Percentiles rank a stretch among this genome's conserved stretches.
These are phyloP conservation scores for Choreutis nemorana DNA, from an alignment of 2,888 invertebrate genomes.

Conservation along the genomic window DNA sequence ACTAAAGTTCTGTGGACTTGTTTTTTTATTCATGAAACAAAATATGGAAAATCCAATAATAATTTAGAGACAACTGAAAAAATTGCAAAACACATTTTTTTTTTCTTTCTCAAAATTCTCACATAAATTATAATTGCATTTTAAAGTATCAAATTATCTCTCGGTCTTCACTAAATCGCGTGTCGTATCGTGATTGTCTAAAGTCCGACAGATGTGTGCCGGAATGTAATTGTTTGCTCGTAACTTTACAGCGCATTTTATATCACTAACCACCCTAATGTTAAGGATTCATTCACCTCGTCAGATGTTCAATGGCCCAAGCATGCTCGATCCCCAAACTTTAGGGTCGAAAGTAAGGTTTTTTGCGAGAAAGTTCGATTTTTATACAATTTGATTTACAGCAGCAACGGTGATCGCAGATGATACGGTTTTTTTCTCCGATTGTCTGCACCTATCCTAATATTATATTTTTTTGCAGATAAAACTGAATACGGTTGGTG, in stretches of 20 bases:
- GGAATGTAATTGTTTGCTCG: slow-evolving; percentile 60
- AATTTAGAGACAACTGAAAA: too few species aligned
- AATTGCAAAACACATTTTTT: too few species aligned
- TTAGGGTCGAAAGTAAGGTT: slow-evolving; percentile 39
- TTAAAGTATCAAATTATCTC: slow-evolving; percentile 25
- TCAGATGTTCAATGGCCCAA: slow-evolving; percentile 64
- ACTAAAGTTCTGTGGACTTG: too few species aligned
- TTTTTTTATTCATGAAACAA: too few species aligned
- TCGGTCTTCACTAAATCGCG: slow-evolving; percentile 39
- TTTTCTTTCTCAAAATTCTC: slow-evolving; percentile 6
- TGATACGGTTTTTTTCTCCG: slow-evolving; percentile 9
- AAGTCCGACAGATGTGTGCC: slow-evolving; percentile 64
- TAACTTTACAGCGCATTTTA: slow-evolving; percentile 54
- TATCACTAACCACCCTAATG: slow-evolving; percentile 43
- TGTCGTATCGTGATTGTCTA: slow-evolving; percentile 66
- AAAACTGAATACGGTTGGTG: too few species aligned
- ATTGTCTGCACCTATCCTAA: too few species aligned
- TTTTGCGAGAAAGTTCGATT: slow-evolving; percentile 37
- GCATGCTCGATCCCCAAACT: too few species aligned
- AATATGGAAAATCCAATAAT: too few species aligned
- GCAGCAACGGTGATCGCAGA: slow-evolving; percentile 21
- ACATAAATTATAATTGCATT: slow-evolving; percentile 2
- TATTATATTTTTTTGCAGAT: too few species aligned
- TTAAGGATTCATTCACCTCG: slow-evolving; percentile 59
- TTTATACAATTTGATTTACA: slow-evolving; percentile 40